phyloP scores from a whole-genome alignment of 2,888 invertebrate genomes.

The Eledone cirrhosa region DNA sequence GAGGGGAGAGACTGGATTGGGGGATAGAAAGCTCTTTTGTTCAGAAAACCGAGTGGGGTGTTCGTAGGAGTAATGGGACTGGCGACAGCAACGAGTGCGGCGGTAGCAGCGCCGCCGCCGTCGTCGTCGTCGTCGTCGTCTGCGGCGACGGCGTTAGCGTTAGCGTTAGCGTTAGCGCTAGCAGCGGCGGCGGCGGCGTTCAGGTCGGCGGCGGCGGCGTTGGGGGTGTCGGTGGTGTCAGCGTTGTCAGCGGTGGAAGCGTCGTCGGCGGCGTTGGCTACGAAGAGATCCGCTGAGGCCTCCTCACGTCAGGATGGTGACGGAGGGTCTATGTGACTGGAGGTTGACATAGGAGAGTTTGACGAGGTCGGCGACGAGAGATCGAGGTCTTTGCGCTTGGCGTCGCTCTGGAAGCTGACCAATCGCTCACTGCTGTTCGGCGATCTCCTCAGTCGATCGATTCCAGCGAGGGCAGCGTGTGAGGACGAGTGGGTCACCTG shows the following conservation, averaged over 20 bases:
- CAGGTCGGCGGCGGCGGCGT: background rate
- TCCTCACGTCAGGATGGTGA: slow-evolving; percentile 14
- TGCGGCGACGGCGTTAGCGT: background rate
- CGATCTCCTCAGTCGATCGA: background rate
- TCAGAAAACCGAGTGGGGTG: too few relatives aligned
- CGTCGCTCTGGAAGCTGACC: background rate
- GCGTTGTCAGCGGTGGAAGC: background rate
- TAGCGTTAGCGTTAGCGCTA: too few relatives aligned
- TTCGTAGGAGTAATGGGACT: too few relatives aligned
- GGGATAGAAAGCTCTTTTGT: too few relatives aligned
- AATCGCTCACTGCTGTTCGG: background rate
- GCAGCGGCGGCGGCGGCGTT: background rate
- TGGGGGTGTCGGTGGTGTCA: background rate
- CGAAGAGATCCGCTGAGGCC: background rate
- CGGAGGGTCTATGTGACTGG: background rate
- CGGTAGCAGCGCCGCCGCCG: background rate
- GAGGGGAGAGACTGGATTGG: background rate
- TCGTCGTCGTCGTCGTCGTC: background rate
- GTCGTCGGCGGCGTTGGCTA: background rate
- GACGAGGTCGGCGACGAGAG: background rate
- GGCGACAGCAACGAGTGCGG: background rate
- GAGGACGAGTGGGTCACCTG: too few relatives aligned
- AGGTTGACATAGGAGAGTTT: background rate
- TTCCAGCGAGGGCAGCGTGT: background rate
- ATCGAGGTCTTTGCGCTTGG: background rate